Evolutionary conservation across 2,888 invertebrate genomes (phyloP).

Genomic region (Lasioglossum marginatum): DNA sequence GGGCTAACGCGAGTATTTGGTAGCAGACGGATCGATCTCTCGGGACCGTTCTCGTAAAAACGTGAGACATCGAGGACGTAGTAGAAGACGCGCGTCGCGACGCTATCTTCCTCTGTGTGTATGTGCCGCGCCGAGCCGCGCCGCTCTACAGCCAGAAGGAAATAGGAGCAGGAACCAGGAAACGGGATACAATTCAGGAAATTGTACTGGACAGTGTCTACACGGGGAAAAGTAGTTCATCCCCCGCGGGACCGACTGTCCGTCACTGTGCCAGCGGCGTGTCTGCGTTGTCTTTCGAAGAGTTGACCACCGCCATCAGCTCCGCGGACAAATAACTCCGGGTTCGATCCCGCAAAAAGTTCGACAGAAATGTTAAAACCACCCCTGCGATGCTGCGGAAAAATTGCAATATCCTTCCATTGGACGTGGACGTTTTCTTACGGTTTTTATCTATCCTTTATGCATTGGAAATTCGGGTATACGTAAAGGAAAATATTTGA

Average conservation of each 20-base stretch:
- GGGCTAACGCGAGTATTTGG: slow-evolving; percentile 71
- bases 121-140: background rate
- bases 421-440: background rate
- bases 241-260: slow-evolving; percentile 44
- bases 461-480: background rate
- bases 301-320: slow-evolving; percentile 7
- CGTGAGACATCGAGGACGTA: slow-evolving; percentile 28
- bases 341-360: background rate
- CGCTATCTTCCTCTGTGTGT: background rate
- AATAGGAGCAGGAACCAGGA: slow-evolving; percentile 25
- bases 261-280: slow-evolving; percentile 59
- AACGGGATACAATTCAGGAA: slow-evolving; percentile 67
- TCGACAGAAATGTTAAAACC: background rate
- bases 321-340: slow-evolving; percentile 31
- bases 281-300: slow-evolving; percentile 40
- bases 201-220: slow-evolving; percentile 68
- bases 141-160: background rate
- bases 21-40: slow-evolving; percentile 68
- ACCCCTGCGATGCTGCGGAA: background rate
- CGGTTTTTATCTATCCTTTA: background rate
- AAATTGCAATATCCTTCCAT: background rate
- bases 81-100: background rate
- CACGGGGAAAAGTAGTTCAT: slow-evolving; percentile 59
- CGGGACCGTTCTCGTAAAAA: slow-evolving; percentile 57
- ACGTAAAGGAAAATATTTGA: background rate